Conservation (phyloP, 2,888 invertebrate species). For the Caenorhabditis sp. region DNA sequence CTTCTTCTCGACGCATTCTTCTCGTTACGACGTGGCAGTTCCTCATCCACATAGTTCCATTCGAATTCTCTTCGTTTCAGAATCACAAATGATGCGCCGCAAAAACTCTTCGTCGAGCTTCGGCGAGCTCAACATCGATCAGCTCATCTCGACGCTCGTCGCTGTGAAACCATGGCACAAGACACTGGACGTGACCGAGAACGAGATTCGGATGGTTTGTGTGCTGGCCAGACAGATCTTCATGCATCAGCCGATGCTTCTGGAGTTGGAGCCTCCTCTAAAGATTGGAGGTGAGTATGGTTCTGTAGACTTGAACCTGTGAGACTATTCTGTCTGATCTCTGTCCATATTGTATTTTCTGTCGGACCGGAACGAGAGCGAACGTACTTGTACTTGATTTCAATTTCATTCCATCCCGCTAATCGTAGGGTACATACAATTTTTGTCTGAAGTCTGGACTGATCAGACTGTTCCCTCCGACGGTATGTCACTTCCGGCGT, state of each 20-base stretch:
- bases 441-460: too few relatives aligned
- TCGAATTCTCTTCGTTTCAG: too few relatives aligned
- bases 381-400: neutral
- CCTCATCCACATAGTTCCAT: neutral
- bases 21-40: conserved; percentile 1
- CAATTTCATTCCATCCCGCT: too few relatives aligned
- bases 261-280: conserved; percentile 81
- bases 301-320: neutral
- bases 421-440: neutral
- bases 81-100: conserved; percentile 75
- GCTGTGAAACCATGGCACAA: conserved; percentile 79
- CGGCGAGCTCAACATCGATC: conserved; percentile 79
- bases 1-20: conserved; percentile 3
- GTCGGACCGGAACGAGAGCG: too few relatives aligned
- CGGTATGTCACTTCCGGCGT: too few relatives aligned
- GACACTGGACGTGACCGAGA: conserved; percentile 79
- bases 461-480: too few relatives aligned
- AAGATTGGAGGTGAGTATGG: conserved; percentile 77
- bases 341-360: too few relatives aligned
- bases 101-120: conserved; percentile 76
- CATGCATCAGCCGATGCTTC: conserved; percentile 81
- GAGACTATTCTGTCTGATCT: neutral
- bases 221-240: conserved; percentile 79
- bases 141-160: conserved; percentile 77
- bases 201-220: conserved; percentile 80